phyloP scores from a whole-genome alignment of 2,113 vertebrate species.

The Paraplagusia blochii region DNA sequence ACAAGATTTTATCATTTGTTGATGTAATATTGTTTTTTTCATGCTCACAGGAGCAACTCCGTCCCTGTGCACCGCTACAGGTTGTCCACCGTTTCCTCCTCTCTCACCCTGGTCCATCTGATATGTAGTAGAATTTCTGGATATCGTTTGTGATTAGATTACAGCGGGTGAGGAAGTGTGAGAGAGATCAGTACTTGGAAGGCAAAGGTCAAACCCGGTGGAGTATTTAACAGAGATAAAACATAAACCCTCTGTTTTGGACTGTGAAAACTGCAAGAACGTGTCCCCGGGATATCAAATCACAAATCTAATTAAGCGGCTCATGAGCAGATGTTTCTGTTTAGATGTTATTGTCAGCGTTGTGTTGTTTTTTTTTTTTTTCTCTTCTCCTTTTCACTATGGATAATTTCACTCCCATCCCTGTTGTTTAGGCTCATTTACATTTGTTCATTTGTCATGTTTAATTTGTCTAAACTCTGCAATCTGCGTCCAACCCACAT shows the following conservation, averaged over 20 bases:
- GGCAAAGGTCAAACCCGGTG: slow-evolving; percentile 13
- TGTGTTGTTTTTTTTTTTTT: slow-evolving; percentile 31
- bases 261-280: slow-evolving; percentile 60
- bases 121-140: slow-evolving; percentile 17
- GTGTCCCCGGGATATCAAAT: slow-evolving; percentile 61
- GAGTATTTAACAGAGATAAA: no score
- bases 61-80: slow-evolving; percentile 12
- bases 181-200: slow-evolving; percentile 47
- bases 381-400: slow-evolving; percentile 26
- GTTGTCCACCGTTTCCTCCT: slow-evolving; percentile 43
- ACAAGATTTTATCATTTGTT: no score
- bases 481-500: slow-evolving; percentile 22
- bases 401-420: slow-evolving; percentile 36
- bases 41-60: not conserved
- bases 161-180: slow-evolving; percentile 41
- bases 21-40: no score
- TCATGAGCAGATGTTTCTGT: slow-evolving; percentile 32
- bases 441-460: slow-evolving; percentile 52
- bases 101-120: slow-evolving; percentile 30
- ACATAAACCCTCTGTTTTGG: slow-evolving; percentile 30
- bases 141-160: slow-evolving; percentile 34
- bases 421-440: slow-evolving; percentile 48
- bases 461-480: slow-evolving; percentile 37
- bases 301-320: slow-evolving; percentile 53
- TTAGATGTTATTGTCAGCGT: slow-evolving; percentile 52